phyloP scores from a whole-genome alignment of 2,888 invertebrate species.

The Eurytoma adleriae region DNA sequence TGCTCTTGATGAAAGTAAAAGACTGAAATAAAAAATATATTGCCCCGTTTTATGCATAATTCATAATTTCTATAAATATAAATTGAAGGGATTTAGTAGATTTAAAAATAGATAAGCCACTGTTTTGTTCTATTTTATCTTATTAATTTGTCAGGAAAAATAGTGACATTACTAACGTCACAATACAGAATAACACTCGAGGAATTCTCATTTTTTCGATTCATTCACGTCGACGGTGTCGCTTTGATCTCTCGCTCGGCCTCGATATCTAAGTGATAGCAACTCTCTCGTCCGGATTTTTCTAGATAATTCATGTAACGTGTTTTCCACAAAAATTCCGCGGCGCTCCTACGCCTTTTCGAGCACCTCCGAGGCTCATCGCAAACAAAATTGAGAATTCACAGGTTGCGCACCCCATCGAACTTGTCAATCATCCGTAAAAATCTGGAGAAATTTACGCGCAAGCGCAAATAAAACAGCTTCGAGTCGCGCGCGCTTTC shows the following conservation, averaged over 20 bases:
- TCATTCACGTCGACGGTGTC: conserved; percentile 2
- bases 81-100: not conserved
- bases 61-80: not conserved
- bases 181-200: not conserved
- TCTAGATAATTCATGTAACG: conserved; percentile 15
- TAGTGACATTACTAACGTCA: no score
- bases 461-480: not conserved
- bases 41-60: not conserved
- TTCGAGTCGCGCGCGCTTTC: not conserved
- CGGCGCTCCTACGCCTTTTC: not conserved
- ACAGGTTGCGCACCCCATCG: no score
- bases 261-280: conserved; percentile 31
- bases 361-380: not conserved
- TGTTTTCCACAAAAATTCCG: not conserved
- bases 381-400: no score
- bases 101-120: no score
- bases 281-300: not conserved
- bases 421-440: no score
- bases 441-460: no score
- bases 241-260: conserved; percentile 35
- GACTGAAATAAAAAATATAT: not conserved
- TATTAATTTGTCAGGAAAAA: no score
- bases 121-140: no score
- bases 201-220: conserved; percentile 23
- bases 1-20: not conserved